phyloP scores from a whole-genome alignment of 2,113 vertebrate genomes.

The Pterophyllum scalare region DNA sequence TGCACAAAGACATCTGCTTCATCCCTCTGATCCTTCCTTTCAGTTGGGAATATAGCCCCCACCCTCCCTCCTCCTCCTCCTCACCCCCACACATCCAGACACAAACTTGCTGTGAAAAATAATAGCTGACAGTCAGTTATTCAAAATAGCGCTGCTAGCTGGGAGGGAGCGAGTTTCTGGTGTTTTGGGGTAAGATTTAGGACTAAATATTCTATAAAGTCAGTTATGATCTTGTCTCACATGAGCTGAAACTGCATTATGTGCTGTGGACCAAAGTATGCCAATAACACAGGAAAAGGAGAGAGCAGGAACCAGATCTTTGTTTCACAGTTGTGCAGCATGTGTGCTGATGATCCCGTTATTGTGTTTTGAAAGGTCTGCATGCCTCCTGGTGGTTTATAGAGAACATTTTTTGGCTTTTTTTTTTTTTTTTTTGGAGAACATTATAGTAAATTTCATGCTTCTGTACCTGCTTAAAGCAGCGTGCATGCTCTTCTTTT shows the following conservation, averaged over 20 bases:
- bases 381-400: fast-evolving
- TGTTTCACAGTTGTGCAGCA: not conserved
- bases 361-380: not conserved
- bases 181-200: not conserved
- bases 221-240: fast-evolving
- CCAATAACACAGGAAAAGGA: not conserved
- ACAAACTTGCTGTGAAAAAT: not conserved
- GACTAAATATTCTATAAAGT: fast-evolving
- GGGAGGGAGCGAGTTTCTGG: not conserved
- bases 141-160: not conserved
- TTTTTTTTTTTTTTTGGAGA: not conserved
- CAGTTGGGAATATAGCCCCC: constrained; percentile 7
- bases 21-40: constrained; percentile 57
- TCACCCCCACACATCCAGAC: not conserved
- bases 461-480: not conserved
- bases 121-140: not conserved
- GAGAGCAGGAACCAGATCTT: not conserved
- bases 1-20: constrained; percentile 61
- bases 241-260: too few relatives aligned
- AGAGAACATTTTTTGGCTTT: not conserved
- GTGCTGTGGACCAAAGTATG: not conserved
- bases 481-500: too few relatives aligned
- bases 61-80: not conserved
- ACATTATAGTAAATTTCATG: not conserved
- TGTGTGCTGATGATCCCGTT: not conserved